Evolutionary conservation across 2,797 vertebrate genomes (phyloP).

Genomic region (Caiman crocodilus): DNA sequence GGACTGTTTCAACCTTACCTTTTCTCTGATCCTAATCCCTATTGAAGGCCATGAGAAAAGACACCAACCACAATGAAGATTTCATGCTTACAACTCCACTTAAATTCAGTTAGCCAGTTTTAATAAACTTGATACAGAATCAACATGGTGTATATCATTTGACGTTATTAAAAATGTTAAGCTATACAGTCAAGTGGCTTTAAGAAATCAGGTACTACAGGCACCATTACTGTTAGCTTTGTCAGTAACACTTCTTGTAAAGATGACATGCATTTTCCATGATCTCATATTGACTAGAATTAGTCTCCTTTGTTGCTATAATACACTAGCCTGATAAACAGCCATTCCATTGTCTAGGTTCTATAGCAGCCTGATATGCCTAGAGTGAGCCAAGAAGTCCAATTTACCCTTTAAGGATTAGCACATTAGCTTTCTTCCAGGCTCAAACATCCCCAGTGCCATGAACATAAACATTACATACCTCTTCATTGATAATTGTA

Average conservation of each 20-base stretch:
- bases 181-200: not conserved
- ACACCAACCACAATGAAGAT: not conserved
- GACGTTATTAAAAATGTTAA: no score
- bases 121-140: not conserved
- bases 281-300: not conserved
- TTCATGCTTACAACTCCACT: not conserved
- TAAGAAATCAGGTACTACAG: not conserved
- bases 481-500: slow-evolving; percentile 99
- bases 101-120: not conserved
- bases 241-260: not conserved
- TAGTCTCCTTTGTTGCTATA: not conserved
- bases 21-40: no score
- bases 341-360: not conserved
- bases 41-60: not conserved
- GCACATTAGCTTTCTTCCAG: not conserved
- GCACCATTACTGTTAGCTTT: not conserved
- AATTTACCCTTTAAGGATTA: not conserved
- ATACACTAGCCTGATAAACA: not conserved
- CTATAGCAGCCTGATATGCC: not conserved
- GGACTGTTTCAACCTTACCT: no score
- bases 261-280: not conserved
- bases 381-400: no score
- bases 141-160: no score
- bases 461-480: slow-evolving; percentile 46
- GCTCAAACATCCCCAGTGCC: not conserved